These are phyloP conservation scores for Salvelinus alpinus DNA, from an alignment of 2,113 vertebrate genomes.

Conservation along the genomic window DNA sequence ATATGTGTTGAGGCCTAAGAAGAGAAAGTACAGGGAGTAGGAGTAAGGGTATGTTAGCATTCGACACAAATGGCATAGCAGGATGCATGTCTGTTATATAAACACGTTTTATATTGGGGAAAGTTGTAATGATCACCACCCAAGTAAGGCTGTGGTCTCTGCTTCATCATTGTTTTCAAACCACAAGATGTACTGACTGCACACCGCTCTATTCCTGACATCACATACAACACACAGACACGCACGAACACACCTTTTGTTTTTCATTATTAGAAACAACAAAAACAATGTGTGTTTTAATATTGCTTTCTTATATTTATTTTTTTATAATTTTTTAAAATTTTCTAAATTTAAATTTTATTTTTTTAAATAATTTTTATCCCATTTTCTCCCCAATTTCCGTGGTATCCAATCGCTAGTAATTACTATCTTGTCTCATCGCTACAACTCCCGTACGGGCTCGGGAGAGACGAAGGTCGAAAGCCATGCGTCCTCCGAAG, in stretches of 20 bases:
- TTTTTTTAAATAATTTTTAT: no score
- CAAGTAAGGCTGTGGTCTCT: constrained; percentile 21
- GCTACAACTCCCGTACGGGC: no score
- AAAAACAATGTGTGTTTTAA: neutral
- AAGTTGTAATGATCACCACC: neutral
- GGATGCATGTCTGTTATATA: constrained; percentile 33
- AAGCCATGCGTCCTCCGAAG: no score
- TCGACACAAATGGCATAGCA: constrained; percentile 2
- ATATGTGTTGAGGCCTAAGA: neutral
- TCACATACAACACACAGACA: neutral
- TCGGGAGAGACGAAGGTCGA: no score
- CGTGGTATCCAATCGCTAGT: no score
- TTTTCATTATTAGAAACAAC: neutral
- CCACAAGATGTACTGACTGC: neutral
- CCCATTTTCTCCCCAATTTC: no score
- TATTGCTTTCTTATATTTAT: neutral
- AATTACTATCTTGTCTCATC: no score
- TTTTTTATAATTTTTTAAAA: no score
- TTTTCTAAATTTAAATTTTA: no score
- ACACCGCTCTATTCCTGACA: neutral
- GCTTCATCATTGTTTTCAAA: constrained; percentile 28
- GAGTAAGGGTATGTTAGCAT: neutral
- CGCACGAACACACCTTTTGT: neutral
- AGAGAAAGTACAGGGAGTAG: neutral
- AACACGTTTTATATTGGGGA: constrained; percentile 30